Conservation (phyloP, 2,888 invertebrate genomes). For the Anthophora plumipes region DNA sequence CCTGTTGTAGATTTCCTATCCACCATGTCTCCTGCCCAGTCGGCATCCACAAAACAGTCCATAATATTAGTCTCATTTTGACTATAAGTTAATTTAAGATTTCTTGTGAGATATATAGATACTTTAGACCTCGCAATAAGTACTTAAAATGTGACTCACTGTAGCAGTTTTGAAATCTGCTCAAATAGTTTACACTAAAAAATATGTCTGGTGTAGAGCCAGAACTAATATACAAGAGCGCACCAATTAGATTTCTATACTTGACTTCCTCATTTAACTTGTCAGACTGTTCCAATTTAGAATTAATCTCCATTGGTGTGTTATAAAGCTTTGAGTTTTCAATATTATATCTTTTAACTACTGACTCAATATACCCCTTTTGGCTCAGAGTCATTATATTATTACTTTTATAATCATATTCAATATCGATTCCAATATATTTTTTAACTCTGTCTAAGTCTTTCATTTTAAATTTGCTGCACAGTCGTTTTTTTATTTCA, state of each 20-base stretch:
- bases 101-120: constrained; percentile 52
- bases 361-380: constrained; percentile 29
- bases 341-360: constrained; percentile 27
- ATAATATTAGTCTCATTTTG: constrained; percentile 31
- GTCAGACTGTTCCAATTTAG: constrained; percentile 7
- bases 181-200: constrained; percentile 57
- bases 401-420: constrained; percentile 31
- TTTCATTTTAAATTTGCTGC: constrained; percentile 42
- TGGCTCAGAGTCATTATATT: constrained; percentile 27
- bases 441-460: constrained; percentile 38
- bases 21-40: constrained; percentile 54
- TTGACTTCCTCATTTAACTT: constrained; percentile 6
- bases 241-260: constrained; percentile 58
- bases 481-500: constrained; percentile 29
- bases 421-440: constrained; percentile 44
- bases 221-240: constrained; percentile 46
- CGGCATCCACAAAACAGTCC: constrained; percentile 53
- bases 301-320: constrained; percentile 36
- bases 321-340: no score
- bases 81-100: constrained; percentile 44
- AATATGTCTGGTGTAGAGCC: constrained; percentile 47
- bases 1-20: no score
- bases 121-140: constrained; percentile 53
- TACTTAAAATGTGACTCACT: constrained; percentile 48
- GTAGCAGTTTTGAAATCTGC: constrained; percentile 50